Evolutionary conservation across 2,113 vertebrate genomes (phyloP), one percentile per base, ranked within the genome.

Genomic region (Pitta sordida): DNA sequence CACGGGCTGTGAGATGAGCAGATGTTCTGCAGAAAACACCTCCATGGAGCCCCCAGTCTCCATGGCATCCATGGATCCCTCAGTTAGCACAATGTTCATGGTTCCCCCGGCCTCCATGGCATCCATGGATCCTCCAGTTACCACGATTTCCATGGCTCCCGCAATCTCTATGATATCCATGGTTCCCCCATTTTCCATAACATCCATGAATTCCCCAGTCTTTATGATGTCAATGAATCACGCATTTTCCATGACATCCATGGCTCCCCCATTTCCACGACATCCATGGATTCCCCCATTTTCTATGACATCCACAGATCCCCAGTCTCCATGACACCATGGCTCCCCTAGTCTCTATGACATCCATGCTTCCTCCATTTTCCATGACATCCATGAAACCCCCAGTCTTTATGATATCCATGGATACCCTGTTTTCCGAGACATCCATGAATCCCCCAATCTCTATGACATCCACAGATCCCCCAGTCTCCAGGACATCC

Each of bases 71-170:
- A 36, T 34, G 21, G 22, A 22, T 17, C 15, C 23, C 11, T 7
- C 2, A 3, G 0, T 9, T 53, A 65, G 75, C 26, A 4, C n/a
- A n/a, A n/a, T n/a, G 37, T 22, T 29, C 55, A 56, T 56, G 53
- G 17, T 13, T 19, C 15, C 26, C 9, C 11, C 3, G 2, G 0
- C 4, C 55, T 69, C 79, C 19, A 4, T 1, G 26, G 13, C 29
- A 55, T 58, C 56, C n/a, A 36, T 34, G 21, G 22, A 22, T 17
- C 15, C 23, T 9, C 8, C 2, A 3, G 0, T 9, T 53, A 65
- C 79, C 26, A 4, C 1, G 20, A 14, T 13, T n/a, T n/a, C 53
- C n/a, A 24, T 24, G 18, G 17, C 4, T 18, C 13, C 29, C 13
- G n/a, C n/a, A n/a, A n/a, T n/a, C n/a, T n/a, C n/a, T n/a, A n/a